Evolutionary conservation across 1,140 invertebrate genomes (phyloP), one percentile per base, ranked within the genome.

Genomic region (Diprion similis): DNA sequence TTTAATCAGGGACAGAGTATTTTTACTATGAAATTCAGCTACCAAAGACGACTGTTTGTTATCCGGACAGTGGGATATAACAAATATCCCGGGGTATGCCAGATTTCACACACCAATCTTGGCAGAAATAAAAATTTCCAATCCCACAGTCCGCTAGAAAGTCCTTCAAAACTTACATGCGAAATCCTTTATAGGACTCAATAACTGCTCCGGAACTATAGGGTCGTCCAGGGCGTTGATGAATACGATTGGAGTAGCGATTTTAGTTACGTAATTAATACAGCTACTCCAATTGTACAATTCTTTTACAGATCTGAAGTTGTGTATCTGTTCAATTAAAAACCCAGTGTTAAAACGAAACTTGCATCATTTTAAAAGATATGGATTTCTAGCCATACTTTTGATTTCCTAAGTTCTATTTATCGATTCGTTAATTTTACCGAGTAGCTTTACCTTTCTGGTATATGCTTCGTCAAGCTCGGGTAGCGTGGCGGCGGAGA

Each of bases 381-480:
- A 71, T 6, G 24, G 65, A 6, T 4, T 59, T 17, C 11, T 11
- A 0, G 51, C 3, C 51, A 15, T 47, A 18, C 15, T 72, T 72
- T 17, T 72, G 0, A 68, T 24, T 37, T 6, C 2, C 6, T 37
- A 37, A 37, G 1, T 37, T 37, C 24, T 37, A 37, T 37, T 37
- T 37, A n/a, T 65, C 8, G 10, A 7, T 46, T 19, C 11, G 45
- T 4, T 46, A 66, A 48, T 19, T 48, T 65, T 59, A 10, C 18
- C 15, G n/a, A 13, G n/a, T 70, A 8, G n/a, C 51, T 13, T 71
- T 75, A 86, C 86, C 79, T 82, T 93, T 91, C 92, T 91, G 13
- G 94, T 97, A 80, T 97, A 98, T 1, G 94, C 93, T 81, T 97
- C 95, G 84, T 98, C 96, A 15, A 98, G 84, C 83, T 96, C 95